Evolutionary conservation across 2,797 vertebrate genomes (phyloP), one percentile per base, ranked within the genome.

Genomic region (Carcharodon carcharias): DNA sequence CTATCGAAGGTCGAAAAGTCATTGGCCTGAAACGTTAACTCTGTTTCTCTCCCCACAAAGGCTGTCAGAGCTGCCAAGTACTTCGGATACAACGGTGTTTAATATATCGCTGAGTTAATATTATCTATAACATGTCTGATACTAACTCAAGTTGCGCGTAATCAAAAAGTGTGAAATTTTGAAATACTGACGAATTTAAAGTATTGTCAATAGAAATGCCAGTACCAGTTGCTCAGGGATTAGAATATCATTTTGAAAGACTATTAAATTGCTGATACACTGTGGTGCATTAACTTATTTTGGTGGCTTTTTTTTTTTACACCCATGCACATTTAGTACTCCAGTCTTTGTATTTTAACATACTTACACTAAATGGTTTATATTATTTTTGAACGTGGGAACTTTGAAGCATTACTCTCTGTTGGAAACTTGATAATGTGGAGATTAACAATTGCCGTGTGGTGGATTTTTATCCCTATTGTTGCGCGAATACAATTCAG

Each of bases 341-440:
- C 14, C n/a, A 23, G 91, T 11, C 18, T 40, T 63, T n/a, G 89
- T 9, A 40, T 65, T 92, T 35, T 65, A 18, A 92, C 35, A 63
- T 61, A 63, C n/a, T 67, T 63, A 45, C 35, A 65, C 9, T 45
- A 7, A 16, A 45, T 45, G 18, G 61, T 71, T 95, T 67, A 45
- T 50, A 95, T 69, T 50, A 69, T 65, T 61, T 67, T 95, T 56
- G 50, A 95, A 95, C 67, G 67, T 73, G 67, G 94, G 45, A 56
- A 71, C 94, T 95, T 73, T 31, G 31, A 73, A 71, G 28, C 67
- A 56, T 50, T 95, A 95, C 94, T 95, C 26, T 54, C 14, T 35
- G 31, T 54, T 95, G 40, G 94, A 71, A 71, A 73, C 45, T 95
- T 95, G 67, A 95, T 73, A 95, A 45, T 54, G 94, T 31, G 67